Conservation (phyloP, 2,797 vertebrate genomes). For the Echiichthys vipera region DNA sequence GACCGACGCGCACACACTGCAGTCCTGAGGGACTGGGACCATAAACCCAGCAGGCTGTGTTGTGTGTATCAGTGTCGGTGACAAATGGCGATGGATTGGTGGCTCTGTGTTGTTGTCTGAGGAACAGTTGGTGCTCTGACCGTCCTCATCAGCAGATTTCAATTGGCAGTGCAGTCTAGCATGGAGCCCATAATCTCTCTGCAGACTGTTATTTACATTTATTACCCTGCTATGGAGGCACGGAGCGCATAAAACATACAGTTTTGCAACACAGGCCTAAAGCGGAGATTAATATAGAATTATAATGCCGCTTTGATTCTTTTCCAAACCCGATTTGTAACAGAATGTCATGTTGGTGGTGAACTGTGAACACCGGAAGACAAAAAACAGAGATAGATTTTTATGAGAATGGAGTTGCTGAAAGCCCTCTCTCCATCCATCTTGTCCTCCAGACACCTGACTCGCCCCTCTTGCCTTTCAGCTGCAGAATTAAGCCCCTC, state of each 20-base stretch:
- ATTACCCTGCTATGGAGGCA: slow-evolving; percentile 53
- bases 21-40: slow-evolving; percentile 84
- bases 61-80: slow-evolving; percentile 84
- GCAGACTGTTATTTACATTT: slow-evolving; percentile 74
- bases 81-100: slow-evolving; percentile 92
- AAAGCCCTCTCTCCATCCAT: slow-evolving; percentile 61
- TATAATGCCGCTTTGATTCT: neutral
- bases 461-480: slow-evolving; percentile 54
- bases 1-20: neutral
- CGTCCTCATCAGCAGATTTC: slow-evolving; percentile 90
- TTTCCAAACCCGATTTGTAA: neutral
- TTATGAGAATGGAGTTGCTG: slow-evolving; percentile 38
- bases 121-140: slow-evolving; percentile 89
- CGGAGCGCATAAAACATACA: slow-evolving; percentile 10
- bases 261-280: neutral
- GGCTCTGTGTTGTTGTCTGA: slow-evolving; percentile 82
- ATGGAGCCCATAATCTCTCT: slow-evolving; percentile 77
- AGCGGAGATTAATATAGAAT: neutral
- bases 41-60: slow-evolving; percentile 88
- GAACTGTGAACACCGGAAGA: slow-evolving; percentile 4
- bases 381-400: slow-evolving; percentile 26
- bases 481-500: slow-evolving; percentile 31
- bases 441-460: slow-evolving; percentile 55
- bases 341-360: neutral
- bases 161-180: slow-evolving; percentile 91